A percentile compares a stretch with the other conserved stretches of the same genome.
phyloP scores from a whole-genome alignment of 2,113 vertebrate genomes.

The Triplophysa tibetana region DNA sequence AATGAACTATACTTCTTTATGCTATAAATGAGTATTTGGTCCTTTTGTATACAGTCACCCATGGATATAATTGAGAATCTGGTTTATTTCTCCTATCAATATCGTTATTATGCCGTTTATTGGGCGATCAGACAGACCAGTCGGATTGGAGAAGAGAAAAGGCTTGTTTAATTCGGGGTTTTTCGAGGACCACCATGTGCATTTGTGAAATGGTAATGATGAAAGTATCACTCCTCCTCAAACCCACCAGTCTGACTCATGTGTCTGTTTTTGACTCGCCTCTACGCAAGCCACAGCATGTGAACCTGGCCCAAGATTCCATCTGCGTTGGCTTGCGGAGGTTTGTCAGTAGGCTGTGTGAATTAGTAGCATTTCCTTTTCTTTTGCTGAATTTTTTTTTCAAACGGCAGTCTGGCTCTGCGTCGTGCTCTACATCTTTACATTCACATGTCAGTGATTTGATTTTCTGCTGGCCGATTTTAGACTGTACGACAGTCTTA shows the following conservation, averaged over 20 bases:
- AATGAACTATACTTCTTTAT: neutral
- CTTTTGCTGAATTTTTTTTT: conserved; percentile 40
- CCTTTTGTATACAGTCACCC: conserved; percentile 42
- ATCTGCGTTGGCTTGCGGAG: conserved; percentile 43
- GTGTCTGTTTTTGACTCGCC: conserved; percentile 25
- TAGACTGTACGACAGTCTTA: neutral
- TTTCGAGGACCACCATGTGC: conserved; percentile 39
- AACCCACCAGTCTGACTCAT: conserved; percentile 45
- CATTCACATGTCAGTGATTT: neutral
- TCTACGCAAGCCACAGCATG: conserved; percentile 21
- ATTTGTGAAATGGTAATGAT: conserved; percentile 17
- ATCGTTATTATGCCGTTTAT: conserved; percentile 44
- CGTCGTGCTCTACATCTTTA: neutral
- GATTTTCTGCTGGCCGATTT: too few species aligned
- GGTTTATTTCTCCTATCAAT: conserved; percentile 42
- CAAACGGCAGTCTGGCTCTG: neutral
- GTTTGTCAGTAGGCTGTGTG: conserved; percentile 35
- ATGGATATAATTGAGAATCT: conserved; percentile 48
- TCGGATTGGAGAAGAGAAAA: conserved; percentile 18
- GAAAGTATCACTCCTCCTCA: conserved; percentile 43
- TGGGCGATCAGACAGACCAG: neutral
- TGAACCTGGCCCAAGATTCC: conserved; percentile 42
- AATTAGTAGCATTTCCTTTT: conserved; percentile 48
- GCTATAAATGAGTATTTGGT: conserved; percentile 29
- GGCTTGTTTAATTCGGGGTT: conserved; percentile 29